Evolutionary conservation across 2,113 vertebrate genomes (phyloP), one percentile per base, ranked within the genome.

Genomic region (Callopanchax toddi): DNA sequence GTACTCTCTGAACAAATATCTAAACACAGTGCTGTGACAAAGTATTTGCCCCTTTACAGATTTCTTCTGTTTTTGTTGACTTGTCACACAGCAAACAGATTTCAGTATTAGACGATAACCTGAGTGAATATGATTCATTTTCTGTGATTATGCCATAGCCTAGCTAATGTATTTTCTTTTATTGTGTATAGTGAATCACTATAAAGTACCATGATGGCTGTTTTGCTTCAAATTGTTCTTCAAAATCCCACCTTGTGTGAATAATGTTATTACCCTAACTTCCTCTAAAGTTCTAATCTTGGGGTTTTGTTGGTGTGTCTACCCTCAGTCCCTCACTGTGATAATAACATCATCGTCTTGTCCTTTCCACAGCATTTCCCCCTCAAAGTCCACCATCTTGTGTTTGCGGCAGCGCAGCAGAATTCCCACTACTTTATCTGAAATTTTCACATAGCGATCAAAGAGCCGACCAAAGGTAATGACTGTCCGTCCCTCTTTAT

Each of bases 311-410:
- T 23, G 15, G 53, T 20, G 3, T n/a, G 0, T n/a, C 21, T 5
- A 18, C 20, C 40, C 39, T 91, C 61, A 90, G 23, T 89, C 90
- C 26, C 69, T 81, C 16, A 94, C 20, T 0, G 85, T 92, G 44
- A 94, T 93, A 53, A 92, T 64, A 4, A 93, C 73, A 11, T 84
- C 4, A 55, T 94, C 93, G 9, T 94, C 91, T 60, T 81, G 88
- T 25, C 93, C 93, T 53, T 94, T 86, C 93, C 93, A 94, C 61
- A 94, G 60, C 92, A 94, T 94, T 71, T 94, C 93, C 0, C 93
- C 92, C 40, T 93, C 87, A 54, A 94, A 94, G 72, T 90, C 89
- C 65, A 94, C 20, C 89, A 92, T 92, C 55, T 91, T 90, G 78
- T 94, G 93, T 48, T 94, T 94, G 58, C 93, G 81, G 61, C 93